A percentile compares a stretch with the other conserved stretches of the same genome.
These are phyloP conservation scores for Pterostichus madidus DNA, from an alignment of 2,888 invertebrate genomes.

Conservation along the genomic window DNA sequence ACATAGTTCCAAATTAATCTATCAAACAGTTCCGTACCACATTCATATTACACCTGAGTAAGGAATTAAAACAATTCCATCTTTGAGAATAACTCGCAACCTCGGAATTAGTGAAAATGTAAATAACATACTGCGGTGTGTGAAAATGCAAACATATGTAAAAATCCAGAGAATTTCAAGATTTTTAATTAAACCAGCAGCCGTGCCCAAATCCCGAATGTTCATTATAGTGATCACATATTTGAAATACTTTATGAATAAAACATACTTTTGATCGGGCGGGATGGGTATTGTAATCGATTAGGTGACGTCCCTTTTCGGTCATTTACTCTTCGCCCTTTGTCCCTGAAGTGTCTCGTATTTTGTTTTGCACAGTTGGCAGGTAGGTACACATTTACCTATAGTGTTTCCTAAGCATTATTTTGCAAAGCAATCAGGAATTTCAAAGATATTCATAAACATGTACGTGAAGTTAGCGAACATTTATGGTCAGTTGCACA, in stretches of 20 bases:
- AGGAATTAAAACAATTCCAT: constrained; percentile 14
- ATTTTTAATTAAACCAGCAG: constrained; percentile 40
- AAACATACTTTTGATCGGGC: constrained; percentile 38
- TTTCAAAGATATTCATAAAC: too few species aligned
- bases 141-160: constrained; percentile 36
- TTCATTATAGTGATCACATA: constrained; percentile 39
- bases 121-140: constrained; percentile 20
- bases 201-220: constrained; percentile 10
- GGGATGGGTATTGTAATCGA: constrained; percentile 21
- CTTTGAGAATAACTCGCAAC: background rate
- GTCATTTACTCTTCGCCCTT: background rate
- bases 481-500: too few species aligned
- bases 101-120: constrained; percentile 3
- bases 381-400: too few species aligned
- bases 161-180: constrained; percentile 34
- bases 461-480: too few species aligned
- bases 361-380: background rate
- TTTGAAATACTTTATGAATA: constrained; percentile 49
- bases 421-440: too few species aligned
- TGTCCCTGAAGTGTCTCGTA: background rate
- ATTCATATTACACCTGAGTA: background rate
- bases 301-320: background rate
- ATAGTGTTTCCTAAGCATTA: too few species aligned
- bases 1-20: background rate
- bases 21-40: background rate